These are phyloP conservation scores for Plagodis dolabraria DNA, from an alignment of 2,888 invertebrate species.

Conservation along the genomic window DNA sequence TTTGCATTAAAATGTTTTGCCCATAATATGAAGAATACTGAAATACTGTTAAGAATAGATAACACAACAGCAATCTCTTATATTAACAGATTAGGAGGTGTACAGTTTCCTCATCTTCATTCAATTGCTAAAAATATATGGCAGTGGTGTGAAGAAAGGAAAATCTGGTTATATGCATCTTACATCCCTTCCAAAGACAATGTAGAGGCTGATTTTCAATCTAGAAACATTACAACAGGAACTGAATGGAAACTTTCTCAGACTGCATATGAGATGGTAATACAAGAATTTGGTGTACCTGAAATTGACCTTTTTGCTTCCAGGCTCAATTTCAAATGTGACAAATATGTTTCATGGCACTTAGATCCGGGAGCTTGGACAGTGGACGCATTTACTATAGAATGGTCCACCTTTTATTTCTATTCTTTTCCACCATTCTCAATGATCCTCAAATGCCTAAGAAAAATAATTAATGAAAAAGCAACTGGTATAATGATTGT, in stretches of 20 bases:
- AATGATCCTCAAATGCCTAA: constrained; percentile 4
- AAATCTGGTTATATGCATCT: not conserved
- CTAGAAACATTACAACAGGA: no score
- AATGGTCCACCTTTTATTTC: not conserved
- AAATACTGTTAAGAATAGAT: no score
- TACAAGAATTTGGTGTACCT: not conserved
- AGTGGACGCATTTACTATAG: constrained; percentile 13
- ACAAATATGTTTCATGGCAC: constrained; percentile 22
- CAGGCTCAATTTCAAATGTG: constrained; percentile 23
- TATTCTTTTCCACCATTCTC: constrained; percentile 11
- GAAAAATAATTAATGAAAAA: constrained; percentile 4
- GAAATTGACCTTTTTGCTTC: constrained; percentile 23
- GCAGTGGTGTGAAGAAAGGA: no score
- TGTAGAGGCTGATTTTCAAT: no score
- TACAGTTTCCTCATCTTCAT: no score
- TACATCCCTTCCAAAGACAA: no score
- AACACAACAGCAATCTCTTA: no score
- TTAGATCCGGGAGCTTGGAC: constrained; percentile 11
- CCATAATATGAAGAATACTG: no score
- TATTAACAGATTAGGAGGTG: no score
- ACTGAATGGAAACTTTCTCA: no score
- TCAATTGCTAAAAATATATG: no score
- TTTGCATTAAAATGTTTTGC: no score
- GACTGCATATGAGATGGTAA: not conserved
- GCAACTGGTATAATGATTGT: constrained; percentile 5